Evolutionary conservation across 2,797 vertebrate species (phyloP).

Genomic region (Molossus molossus): DNA sequence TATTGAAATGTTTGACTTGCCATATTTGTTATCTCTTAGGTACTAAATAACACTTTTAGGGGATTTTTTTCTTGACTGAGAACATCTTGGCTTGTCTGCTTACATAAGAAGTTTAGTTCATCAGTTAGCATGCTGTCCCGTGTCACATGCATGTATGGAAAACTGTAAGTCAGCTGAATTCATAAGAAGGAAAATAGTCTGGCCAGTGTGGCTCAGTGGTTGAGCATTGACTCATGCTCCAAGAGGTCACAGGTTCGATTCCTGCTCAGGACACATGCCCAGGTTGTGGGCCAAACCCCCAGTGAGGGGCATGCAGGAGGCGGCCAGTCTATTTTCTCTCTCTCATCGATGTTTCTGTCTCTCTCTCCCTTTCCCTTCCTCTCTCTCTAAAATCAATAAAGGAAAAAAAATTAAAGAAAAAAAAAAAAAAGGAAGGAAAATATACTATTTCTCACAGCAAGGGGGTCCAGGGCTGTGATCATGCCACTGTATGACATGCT

Average conservation of each 20-base stretch:
- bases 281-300: no score
- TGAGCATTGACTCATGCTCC: no score
- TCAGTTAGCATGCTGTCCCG: not conserved
- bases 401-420: no score
- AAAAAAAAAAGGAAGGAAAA: not conserved
- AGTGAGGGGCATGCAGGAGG: no score
- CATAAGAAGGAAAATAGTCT: not conserved
- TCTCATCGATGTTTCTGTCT: no score
- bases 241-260: no score
- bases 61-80: not conserved
- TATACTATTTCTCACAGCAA: not conserved
- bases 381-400: no score
- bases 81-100: not conserved
- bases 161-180: not conserved
- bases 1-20: constrained; percentile 37
- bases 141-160: not conserved
- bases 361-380: no score
- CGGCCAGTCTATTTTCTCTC: no score
- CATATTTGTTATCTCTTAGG: not conserved
- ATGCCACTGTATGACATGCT: no score
- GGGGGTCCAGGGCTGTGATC: not conserved
- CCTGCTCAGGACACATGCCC: no score
- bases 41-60: not conserved
- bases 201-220: no score
- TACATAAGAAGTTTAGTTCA: not conserved